Evolutionary conservation across 2,888 invertebrate species (phyloP), one percentile per base, ranked within the genome.

Genomic region (Toxonevra muliebris): DNA sequence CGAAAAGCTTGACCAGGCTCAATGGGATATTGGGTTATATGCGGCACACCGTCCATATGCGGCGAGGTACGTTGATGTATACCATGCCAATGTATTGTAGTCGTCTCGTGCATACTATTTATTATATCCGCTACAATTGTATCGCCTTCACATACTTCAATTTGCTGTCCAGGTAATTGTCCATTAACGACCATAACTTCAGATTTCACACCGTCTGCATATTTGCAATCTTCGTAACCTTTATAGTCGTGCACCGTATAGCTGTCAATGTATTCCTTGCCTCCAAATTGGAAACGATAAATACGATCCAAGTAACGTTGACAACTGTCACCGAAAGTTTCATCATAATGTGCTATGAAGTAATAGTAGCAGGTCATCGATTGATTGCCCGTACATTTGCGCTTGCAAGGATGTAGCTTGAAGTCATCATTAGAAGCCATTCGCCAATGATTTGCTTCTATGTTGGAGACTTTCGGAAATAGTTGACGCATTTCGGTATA

Each of bases 31-130:
- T 83, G 83, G 1, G 83, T 83, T 10, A 82, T 76, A 64, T 79
- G 81, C 0, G 83, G 83, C 13, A 82, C 81, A 0, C 83, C 83
- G 54, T 83, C 83, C 83, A 83, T 83, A 45, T 81, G 77, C 0
- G 83, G 83, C 4, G 80, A 79, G 3, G 73, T 63, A 0, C 72
- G 75, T 68, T 82, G 80, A 60, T 81, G 82, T 41, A 83, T 75
- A 13, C 83, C 83, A 65, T 83, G 83, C 83, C 83, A 83, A 66
- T 83, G 83, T 1, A 83, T 72, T 0, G 82, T 80, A 0, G 82
- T 82, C 2, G 76, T 75, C 66, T 82, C 82, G 59, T 80, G 80
- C 73, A 83, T 75, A 40, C 76, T 79, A 54, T 83, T 83, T 53
- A 81, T 80, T 0, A 82, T 76, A 65, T 83, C 83, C 3, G 78